These are phyloP conservation scores for Typhlichthys subterraneus DNA, from an alignment of 2,797 vertebrate species.

Conservation along the genomic window DNA sequence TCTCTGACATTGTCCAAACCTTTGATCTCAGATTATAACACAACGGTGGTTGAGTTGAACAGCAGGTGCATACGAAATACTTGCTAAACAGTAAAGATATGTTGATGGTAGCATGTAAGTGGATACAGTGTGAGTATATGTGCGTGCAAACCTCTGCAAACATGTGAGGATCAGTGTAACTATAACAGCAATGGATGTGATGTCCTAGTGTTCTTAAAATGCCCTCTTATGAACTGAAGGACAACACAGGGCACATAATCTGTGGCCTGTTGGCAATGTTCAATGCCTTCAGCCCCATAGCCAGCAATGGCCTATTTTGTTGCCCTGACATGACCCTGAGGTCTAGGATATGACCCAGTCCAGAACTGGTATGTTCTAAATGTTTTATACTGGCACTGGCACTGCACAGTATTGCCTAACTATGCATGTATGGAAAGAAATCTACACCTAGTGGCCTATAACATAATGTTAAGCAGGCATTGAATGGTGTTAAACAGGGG, in stretches of 20 bases:
- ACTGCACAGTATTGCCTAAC: conserved; percentile 2
- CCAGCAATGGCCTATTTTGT: conserved; percentile 25
- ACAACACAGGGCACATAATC: conserved; percentile 52
- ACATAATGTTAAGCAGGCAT: conserved; percentile 5
- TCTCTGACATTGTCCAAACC: too few relatives aligned
- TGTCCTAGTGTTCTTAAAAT: conserved; percentile 63
- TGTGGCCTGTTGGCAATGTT: conserved; percentile 19
- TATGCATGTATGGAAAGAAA: conserved; percentile 15
- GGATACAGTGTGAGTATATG: conserved; percentile 28
- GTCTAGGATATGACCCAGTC: conserved; percentile 22
- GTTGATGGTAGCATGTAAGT: conserved; percentile 14
- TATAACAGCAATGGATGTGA: conserved; percentile 61
- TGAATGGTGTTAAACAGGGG: neutral
- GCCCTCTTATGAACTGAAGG: conserved; percentile 55
- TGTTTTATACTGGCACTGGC: conserved; percentile 15
- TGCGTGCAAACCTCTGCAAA: conserved; percentile 23
- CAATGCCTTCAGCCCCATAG: conserved; percentile 37
- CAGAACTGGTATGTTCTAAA: conserved; percentile 31
- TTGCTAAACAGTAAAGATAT: neutral
- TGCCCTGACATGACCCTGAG: conserved; percentile 37
- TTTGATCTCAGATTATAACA: too few relatives aligned
- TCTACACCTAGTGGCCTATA: neutral
- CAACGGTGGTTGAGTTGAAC: too few relatives aligned
- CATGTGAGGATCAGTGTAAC: conserved; percentile 53
- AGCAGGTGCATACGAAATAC: too few relatives aligned